Conservation (phyloP, 2,888 invertebrate species). For the Dione juno region DNA sequence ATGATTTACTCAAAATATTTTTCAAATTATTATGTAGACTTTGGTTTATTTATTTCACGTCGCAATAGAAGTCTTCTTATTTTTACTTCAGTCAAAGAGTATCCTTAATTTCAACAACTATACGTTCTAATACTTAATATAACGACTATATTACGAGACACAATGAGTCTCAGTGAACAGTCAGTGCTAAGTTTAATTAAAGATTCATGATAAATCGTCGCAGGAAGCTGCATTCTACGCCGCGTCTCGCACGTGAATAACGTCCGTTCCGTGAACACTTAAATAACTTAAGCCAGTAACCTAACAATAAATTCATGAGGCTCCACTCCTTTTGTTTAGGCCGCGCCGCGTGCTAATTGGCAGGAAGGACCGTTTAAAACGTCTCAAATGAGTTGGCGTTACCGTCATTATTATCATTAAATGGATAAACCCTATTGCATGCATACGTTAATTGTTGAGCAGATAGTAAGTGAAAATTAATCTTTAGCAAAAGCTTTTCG, state of each 20-base stretch:
- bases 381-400: conserved; percentile 66
- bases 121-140: conserved; percentile 44
- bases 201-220: conserved; percentile 83
- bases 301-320: conserved; percentile 80
- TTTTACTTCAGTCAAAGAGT: background rate
- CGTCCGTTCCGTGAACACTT: conserved; percentile 73
- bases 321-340: conserved; percentile 69
- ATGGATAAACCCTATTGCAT: conserved; percentile 39
- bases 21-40: too few species aligned
- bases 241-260: conserved; percentile 76
- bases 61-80: background rate
- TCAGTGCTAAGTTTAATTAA: conserved; percentile 81
- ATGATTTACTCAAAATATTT: too few species aligned
- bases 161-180: conserved; percentile 71
- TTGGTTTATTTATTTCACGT: background rate
- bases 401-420: conserved; percentile 53
- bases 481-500: background rate
- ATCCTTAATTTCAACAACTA: conserved; percentile 28
- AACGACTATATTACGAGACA: conserved; percentile 56
- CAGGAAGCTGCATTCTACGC: conserved; percentile 78
- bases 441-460: conserved; percentile 34
- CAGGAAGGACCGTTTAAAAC: conserved; percentile 74
- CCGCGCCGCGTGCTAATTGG: conserved; percentile 73
- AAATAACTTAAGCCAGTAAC: conserved; percentile 79
- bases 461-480: background rate